phyloP scores from a whole-genome alignment of 2,888 invertebrate species.

The Drosophila parthenogenetica region DNA sequence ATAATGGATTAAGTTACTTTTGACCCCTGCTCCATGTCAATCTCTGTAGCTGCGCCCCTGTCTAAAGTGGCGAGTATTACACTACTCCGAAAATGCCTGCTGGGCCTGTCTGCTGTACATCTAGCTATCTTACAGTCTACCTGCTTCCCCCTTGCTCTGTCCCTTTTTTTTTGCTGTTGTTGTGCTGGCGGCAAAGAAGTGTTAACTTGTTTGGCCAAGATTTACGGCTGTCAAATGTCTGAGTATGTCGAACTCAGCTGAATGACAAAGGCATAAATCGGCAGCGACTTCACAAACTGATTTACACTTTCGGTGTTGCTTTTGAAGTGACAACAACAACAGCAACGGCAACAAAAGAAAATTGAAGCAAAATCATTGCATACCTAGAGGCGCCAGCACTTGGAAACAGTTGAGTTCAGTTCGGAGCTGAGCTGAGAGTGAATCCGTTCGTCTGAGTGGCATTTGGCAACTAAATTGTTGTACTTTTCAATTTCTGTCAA shows the following conservation, averaged over 20 bases:
- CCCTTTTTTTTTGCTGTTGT: neutral
- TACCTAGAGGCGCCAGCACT: constrained; percentile 35
- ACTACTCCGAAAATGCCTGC: constrained; percentile 37
- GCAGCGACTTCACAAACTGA: constrained; percentile 59
- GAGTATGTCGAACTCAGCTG: constrained; percentile 31
- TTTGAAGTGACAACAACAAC: constrained; percentile 39
- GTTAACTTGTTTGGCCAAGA: constrained; percentile 76
- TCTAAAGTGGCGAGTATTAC: constrained; percentile 2
- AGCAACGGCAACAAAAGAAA: neutral
- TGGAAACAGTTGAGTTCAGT: constrained; percentile 16
- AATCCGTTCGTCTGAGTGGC: constrained; percentile 24
- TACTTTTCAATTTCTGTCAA: constrained; percentile 69
- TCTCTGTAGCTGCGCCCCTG: neutral
- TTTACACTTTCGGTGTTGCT: constrained; percentile 57
- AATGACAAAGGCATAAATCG: constrained; percentile 74
- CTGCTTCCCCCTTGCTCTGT: constrained; percentile 8
- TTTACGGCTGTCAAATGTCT: constrained; percentile 65
- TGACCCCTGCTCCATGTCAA: constrained; percentile 36
- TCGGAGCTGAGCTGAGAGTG: constrained; percentile 13
- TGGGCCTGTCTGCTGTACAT: constrained; percentile 62
- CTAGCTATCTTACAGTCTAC: constrained; percentile 23
- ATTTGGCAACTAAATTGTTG: constrained; percentile 57
- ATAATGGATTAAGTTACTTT: constrained; percentile 15
- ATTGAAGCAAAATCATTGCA: constrained; percentile 36
- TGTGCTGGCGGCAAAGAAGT: constrained; percentile 36